Percentiles rank a stretch among this genome's conserved stretches.
Conservation (phyloP, 2,113 vertebrate species). For the Vidua macroura region DNA sequence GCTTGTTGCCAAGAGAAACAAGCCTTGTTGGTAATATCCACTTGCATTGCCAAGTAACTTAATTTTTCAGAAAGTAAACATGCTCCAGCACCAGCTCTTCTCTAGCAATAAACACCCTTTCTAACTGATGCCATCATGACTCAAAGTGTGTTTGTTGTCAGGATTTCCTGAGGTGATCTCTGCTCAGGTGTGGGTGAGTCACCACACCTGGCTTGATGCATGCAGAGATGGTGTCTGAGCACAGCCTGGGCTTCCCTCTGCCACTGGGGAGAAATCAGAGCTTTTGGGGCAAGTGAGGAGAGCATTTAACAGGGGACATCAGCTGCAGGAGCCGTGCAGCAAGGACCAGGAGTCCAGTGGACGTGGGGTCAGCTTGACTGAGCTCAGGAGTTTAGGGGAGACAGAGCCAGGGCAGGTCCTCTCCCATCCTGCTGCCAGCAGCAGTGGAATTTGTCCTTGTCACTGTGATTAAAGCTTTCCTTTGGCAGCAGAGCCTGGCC, state of each 20-base stretch:
- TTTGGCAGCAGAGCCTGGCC: background rate
- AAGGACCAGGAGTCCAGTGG: background rate
- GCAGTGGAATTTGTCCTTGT: background rate
- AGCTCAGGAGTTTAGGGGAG: background rate
- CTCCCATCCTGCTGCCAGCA: background rate
- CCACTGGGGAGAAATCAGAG: background rate
- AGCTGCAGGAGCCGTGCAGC: background rate
- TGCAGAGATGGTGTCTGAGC: background rate
- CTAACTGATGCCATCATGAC: background rate
- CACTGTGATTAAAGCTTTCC: background rate
- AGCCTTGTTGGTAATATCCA: background rate
- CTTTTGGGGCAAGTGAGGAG: background rate
- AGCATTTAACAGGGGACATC: fast-evolving
- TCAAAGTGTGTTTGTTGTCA: background rate
- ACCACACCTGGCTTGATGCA: background rate
- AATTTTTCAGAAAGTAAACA: background rate
- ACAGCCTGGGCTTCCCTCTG: background rate
- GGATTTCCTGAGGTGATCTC: background rate
- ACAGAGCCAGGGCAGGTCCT: background rate
- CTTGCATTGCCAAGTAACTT: constrained; percentile 22
- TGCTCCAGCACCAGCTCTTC: background rate
- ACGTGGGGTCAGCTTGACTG: background rate
- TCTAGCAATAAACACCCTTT: background rate
- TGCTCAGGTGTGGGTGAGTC: background rate
- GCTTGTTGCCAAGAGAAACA: constrained; percentile 58